Evolutionary conservation across 1,140 invertebrate species (phyloP).

Genomic region (Delia radicum): DNA sequence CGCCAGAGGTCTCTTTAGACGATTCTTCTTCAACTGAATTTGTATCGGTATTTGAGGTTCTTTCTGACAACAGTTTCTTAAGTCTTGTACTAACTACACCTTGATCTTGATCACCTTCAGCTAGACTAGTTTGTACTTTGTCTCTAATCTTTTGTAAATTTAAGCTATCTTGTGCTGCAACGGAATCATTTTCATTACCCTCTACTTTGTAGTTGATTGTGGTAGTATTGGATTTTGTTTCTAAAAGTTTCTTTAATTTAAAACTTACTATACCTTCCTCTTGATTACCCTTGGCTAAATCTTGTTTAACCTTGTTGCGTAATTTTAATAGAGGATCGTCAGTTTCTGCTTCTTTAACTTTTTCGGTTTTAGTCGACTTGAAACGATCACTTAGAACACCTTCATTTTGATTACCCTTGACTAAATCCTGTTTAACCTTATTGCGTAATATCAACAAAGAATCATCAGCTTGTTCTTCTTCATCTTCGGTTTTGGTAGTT

Average conservation of each 20-base stretch:
- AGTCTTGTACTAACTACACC: conserved; percentile 41
- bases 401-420: conserved; percentile 35
- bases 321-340: conserved; percentile 6
- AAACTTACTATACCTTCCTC: conserved; percentile 38
- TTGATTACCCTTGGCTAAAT: conserved; percentile 10
- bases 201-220: not conserved
- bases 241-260: conserved; percentile 38
- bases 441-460: conserved; percentile 36
- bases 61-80: conserved; percentile 36
- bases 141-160: conserved; percentile 37
- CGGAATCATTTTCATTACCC: not conserved
- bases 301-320: conserved; percentile 25
- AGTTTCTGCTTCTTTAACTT: not conserved
- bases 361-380: conserved; percentile 15
- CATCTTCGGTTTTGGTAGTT: not conserved
- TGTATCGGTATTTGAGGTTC: not conserved
- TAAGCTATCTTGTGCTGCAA: not conserved
- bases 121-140: conserved; percentile 43
- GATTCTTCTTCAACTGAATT: not conserved
- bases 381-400: conserved; percentile 43
- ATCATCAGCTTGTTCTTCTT: not conserved
- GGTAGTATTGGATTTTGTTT: not conserved
- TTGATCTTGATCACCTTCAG: conserved; percentile 35
- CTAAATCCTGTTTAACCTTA: conserved; percentile 44
- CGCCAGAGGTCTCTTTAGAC: not conserved